A percentile compares a stretch with the other conserved stretches of the same genome.
These are phyloP conservation scores for Sebastiscus tertius DNA, from an alignment of 2,797 vertebrate species.

Conservation along the genomic window DNA sequence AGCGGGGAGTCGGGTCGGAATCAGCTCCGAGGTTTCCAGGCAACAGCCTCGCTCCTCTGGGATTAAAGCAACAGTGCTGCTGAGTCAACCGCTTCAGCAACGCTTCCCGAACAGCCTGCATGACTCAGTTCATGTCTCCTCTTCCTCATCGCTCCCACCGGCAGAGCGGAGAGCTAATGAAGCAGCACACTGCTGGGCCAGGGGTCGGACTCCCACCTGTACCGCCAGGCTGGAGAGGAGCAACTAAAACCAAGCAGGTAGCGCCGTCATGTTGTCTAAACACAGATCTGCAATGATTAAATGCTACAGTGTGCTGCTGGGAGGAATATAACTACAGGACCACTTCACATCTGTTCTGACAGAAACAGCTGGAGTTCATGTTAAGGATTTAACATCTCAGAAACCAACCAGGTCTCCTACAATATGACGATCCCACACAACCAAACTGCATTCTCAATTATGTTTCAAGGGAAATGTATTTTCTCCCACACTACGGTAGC, in stretches of 20 bases:
- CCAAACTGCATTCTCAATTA: too few species aligned
- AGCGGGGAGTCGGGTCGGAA: constrained; percentile 26
- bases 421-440: too few species aligned
- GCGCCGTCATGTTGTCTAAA: neutral
- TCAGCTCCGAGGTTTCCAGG: constrained; percentile 61
- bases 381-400: neutral
- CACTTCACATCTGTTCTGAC: neutral
- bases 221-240: neutral
- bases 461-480: too few species aligned
- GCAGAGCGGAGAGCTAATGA: constrained; percentile 39
- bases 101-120: constrained; percentile 28
- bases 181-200: constrained; percentile 13
- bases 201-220: constrained; percentile 29
- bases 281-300: neutral
- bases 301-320: neutral
- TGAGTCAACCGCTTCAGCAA: constrained; percentile 61
- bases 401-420: neutral
- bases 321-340: neutral
- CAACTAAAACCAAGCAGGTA: neutral
- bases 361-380: neutral
- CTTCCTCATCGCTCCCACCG: constrained; percentile 45
- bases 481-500: too few species aligned
- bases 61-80: constrained; percentile 59
- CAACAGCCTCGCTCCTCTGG: constrained; percentile 59
- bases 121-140: constrained; percentile 58